Evolutionary conservation across 2,797 vertebrate genomes (phyloP), one percentile per base, ranked within the genome.

Genomic region (Chromis chromis): DNA sequence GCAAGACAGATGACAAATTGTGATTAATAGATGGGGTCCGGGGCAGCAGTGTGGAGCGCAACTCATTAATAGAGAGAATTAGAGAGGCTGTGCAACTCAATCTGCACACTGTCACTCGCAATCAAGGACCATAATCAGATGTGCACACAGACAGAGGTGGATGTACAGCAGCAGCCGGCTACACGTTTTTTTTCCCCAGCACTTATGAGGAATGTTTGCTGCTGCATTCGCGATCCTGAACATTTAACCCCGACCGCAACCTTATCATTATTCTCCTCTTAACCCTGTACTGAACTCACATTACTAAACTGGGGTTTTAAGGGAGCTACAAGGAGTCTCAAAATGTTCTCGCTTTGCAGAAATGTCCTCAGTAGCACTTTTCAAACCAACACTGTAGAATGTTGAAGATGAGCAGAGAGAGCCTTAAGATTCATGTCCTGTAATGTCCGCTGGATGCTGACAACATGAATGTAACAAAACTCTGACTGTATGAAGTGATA

Each of bases 31-130:
- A 93, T 91, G 88, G 91, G 92, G 90, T 93, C 92, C 91, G 84
- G 89, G 88, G 90, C 88, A 90, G 90, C 91, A 92, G 89, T 91
- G 88, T 92, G 90, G 88, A 91, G 91, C 90, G 86, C 85, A 90
- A 90, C 92, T 93, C 91, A 93, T 94, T 94, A 94, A 94, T 94
- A 91, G 91, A 93, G 87, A 92, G 92, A 93, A 93, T 94, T 94
- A 94, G 90, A 91, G 82, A 82, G 88, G 92, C 88, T 92, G 91
- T 91, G 91, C 90, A 90, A 92, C 92, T 94, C 93, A 93, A 94
- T 94, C 93, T 94, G 91, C 87, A 87, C 90, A 88, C 88, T 93
- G 93, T 93, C 92, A 93, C 89, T 92, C 56, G 89, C 89, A 93
- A 93, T 93, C 91, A 93, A 65, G 79, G 76, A 78, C 86, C 83